Percentiles rank a stretch among this genome's conserved stretches.
These are phyloP conservation scores for Eidolon helvum DNA, from an alignment of 2,113 vertebrate species.

Conservation along the genomic window DNA sequence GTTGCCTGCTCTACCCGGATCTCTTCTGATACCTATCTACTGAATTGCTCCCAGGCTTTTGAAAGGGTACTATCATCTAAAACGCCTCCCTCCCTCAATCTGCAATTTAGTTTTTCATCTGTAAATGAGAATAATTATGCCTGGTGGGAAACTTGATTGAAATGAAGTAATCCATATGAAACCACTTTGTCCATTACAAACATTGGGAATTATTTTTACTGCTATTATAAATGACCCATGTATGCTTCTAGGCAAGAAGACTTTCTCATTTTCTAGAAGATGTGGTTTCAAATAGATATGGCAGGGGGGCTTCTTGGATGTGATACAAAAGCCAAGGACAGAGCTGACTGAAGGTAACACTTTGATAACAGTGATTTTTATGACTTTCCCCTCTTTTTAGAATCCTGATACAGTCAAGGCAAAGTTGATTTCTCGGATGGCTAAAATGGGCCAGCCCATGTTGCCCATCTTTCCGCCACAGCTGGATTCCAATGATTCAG, in stretches of 20 bases:
- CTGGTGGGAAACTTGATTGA: not conserved
- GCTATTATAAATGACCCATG: not conserved
- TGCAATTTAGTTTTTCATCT: not conserved
- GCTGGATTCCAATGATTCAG: constrained; percentile 94
- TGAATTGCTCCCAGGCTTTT: not conserved
- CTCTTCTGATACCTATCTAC: not conserved
- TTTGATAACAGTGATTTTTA: constrained; percentile 36
- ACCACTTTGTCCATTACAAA: not conserved
- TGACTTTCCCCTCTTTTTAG: constrained; percentile 79
- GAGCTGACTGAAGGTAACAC: not conserved
- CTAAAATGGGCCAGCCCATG: constrained; percentile 99
- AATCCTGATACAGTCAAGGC: constrained; percentile 95
- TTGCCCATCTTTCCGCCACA: constrained; percentile 92
- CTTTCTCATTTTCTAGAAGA: constrained; percentile 33
- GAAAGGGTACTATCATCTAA: not conserved
- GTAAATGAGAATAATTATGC: constrained; percentile 16
- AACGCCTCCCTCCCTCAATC: not conserved
- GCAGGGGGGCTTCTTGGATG: not conserved
- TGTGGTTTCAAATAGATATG: not conserved
- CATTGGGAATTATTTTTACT: constrained; percentile 17
- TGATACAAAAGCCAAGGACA: not conserved
- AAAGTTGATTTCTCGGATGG: constrained; percentile 98
- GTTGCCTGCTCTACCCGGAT: not conserved
- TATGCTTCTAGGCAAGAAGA: not conserved
- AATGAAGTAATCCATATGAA: not conserved